Evolutionary conservation across 2,888 invertebrate species (phyloP).

Genomic region (Calameuta idolon): DNA sequence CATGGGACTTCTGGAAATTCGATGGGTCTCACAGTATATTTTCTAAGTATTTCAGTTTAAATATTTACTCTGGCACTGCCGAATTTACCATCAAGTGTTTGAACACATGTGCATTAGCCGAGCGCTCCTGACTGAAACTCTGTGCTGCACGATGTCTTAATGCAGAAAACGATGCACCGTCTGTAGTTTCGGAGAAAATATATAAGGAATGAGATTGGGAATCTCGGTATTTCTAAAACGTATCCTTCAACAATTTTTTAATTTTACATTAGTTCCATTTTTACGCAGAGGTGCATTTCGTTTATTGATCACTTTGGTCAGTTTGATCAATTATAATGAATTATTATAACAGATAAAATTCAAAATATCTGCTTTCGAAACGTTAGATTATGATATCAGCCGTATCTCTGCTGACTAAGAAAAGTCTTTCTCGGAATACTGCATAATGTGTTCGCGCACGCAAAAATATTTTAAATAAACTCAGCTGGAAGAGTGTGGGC

Average conservation of each 20-base stretch:
- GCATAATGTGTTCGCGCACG: neutral
- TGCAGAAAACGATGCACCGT: neutral
- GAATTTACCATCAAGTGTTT: conserved; percentile 34
- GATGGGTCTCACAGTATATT: conserved; percentile 8
- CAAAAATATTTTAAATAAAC: neutral
- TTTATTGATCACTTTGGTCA: neutral
- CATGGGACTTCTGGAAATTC: neutral
- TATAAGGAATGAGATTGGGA: neutral
- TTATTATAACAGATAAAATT: neutral
- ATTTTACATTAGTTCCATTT: neutral
- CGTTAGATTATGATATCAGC: neutral
- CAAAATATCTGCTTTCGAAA: neutral
- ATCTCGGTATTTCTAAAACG: neutral
- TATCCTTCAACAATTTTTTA: neutral
- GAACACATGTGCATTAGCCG: conserved; percentile 29
- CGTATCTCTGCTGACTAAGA: neutral
- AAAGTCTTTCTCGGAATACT: neutral
- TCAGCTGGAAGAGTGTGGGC: neutral
- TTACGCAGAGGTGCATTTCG: neutral
- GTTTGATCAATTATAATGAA: neutral
- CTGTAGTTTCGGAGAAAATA: neutral
- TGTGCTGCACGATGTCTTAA: neutral
- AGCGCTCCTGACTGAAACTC: neutral
- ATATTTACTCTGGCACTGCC: conserved; percentile 40
- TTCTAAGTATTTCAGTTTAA: conserved; percentile 40